These are phyloP conservation scores for Phthorimaea operculella DNA, from an alignment of 1,140 invertebrate species.

Conservation along the genomic window DNA sequence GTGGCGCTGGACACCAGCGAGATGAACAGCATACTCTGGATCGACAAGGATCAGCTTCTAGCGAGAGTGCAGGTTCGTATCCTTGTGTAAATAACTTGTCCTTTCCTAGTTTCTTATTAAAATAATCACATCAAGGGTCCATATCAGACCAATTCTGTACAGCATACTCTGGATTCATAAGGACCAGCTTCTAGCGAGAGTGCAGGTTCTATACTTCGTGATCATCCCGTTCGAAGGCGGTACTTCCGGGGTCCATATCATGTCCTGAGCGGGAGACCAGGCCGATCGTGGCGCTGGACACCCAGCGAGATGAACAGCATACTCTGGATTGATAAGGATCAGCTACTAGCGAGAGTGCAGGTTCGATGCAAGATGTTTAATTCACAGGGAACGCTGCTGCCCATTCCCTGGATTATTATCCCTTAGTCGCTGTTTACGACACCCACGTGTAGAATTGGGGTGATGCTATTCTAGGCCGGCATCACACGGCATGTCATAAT, in stretches of 20 bases:
- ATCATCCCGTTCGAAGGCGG: conserved; percentile 80
- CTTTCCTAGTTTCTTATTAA: no score
- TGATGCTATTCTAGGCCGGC: no score
- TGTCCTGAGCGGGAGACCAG: conserved; percentile 86
- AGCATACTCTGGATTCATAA: conserved; percentile 94
- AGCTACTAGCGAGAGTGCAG: conserved; percentile 66
- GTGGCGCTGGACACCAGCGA: conserved; percentile 94
- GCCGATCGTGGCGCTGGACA: conserved; percentile 92
- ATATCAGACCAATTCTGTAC: conserved; percentile 96
- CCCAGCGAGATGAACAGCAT: conserved; percentile 96
- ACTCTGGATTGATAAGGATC: conserved; percentile 93
- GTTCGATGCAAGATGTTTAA: no score
- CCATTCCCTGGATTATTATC: no score
- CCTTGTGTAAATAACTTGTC: no score
- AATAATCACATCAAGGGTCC: no score
- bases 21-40: conserved; percentile 96
- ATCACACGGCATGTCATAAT: no score
- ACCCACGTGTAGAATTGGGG: no score
- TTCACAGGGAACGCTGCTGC: no score
- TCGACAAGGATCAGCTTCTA: conserved; percentile 85
- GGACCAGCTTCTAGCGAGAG: conserved; percentile 73
- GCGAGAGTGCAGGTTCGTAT: conserved; percentile 44
- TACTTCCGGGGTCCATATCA: conserved; percentile 90
- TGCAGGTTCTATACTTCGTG: conserved; percentile 31
- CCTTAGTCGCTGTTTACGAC: no score